phyloP scores from a whole-genome alignment of 2,797 vertebrate genomes.

The Neomorphus geoffroyi region DNA sequence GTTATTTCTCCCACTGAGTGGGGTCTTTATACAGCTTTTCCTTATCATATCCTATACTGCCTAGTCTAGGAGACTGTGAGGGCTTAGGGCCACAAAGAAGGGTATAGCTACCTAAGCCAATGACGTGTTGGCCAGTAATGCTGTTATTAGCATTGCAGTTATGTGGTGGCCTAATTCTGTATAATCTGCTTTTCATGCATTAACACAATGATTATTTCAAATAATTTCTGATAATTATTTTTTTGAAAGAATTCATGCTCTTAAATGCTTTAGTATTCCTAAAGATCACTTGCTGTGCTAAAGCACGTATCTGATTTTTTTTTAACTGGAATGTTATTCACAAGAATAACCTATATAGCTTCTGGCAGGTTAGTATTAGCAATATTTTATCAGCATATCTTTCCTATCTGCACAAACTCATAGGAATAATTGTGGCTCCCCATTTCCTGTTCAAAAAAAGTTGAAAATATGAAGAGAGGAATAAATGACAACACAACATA shows the following conservation, averaged over 20 bases:
- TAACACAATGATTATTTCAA: neutral
- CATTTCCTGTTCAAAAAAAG: neutral
- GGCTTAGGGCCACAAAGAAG: neutral
- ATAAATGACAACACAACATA: neutral
- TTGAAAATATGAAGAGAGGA: neutral
- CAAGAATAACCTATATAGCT: neutral
- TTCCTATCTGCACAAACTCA: neutral
- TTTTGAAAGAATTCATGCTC: neutral
- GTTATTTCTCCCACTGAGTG: neutral
- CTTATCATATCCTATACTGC: neutral
- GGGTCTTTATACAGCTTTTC: neutral
- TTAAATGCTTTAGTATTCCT: neutral
- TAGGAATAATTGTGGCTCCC: neutral
- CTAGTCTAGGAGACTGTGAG: neutral
- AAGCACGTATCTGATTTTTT: neutral
- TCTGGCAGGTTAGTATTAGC: neutral
- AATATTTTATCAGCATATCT: neutral
- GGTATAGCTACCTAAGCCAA: neutral
- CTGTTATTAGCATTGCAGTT: neutral
- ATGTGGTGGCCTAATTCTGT: neutral
- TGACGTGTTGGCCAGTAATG: neutral
- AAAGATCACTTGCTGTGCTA: neutral
- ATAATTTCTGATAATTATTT: neutral
- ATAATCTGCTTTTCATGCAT: neutral
- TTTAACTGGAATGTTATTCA: neutral